These are phyloP conservation scores for Ochotona princeps DNA, from an alignment of 2,113 vertebrate species.

Conservation along the genomic window DNA sequence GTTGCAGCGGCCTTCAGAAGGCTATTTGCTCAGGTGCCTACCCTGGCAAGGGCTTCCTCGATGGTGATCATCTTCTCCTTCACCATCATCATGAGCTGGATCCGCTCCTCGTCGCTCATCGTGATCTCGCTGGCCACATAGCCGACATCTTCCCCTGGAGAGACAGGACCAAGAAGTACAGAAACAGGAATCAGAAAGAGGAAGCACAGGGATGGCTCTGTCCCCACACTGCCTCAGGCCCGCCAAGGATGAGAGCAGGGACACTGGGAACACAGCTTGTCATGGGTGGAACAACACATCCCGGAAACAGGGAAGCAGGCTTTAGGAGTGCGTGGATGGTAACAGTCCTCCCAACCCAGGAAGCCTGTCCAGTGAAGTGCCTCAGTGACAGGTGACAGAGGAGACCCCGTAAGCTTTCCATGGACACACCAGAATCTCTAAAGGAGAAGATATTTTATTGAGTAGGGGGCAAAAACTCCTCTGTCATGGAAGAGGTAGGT, in stretches of 20 bases:
- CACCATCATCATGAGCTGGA: constrained; percentile 99
- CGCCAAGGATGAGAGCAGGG: no score
- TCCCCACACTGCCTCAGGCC: rapidly evolving
- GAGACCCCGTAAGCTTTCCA: neutral
- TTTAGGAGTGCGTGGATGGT: neutral
- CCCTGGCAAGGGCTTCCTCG: constrained; percentile 97
- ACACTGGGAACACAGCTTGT: rapidly evolving
- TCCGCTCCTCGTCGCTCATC: constrained; percentile 98
- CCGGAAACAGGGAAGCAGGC: neutral
- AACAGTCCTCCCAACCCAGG: neutral
- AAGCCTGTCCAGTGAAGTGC: neutral
- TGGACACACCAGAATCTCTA: neutral
- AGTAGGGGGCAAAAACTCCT: neutral
- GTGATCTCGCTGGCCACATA: constrained; percentile 99
- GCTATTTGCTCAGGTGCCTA: constrained; percentile 80
- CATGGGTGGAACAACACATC: rapidly evolving
- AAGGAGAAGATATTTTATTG: neutral
- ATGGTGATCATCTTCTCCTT: constrained; percentile 99
- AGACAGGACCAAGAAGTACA: neutral
- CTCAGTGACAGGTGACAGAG: neutral
- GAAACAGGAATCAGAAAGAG: rapidly evolving
- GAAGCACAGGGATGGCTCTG: rapidly evolving
- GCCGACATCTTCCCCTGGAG: constrained; percentile 95
- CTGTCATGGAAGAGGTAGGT: neutral
- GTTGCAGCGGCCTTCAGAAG: neutral